These are phyloP conservation scores for Syngnathus typhle DNA, from an alignment of 2,113 vertebrate species.

Conservation along the genomic window DNA sequence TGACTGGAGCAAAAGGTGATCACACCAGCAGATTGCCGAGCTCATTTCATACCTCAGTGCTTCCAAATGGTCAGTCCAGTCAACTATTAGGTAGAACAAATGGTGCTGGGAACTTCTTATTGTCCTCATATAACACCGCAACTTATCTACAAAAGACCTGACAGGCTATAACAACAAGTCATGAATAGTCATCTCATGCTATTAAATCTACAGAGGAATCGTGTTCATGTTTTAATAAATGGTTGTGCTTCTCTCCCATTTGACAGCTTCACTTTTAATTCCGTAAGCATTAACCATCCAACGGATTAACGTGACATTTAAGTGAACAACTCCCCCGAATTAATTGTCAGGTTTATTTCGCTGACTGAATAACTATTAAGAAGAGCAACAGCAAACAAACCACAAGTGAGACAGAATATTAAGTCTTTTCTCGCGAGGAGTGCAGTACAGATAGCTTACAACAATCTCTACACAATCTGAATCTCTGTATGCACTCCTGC, in stretches of 20 bases:
- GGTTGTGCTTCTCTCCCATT: not conserved
- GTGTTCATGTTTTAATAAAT: not conserved
- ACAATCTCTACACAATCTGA: no score
- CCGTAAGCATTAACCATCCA: not conserved
- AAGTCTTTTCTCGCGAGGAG: no score
- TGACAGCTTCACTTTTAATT: not conserved
- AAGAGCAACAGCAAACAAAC: no score
- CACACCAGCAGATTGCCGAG: not conserved
- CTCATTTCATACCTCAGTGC: not conserved
- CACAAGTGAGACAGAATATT: no score
- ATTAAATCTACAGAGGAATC: not conserved
- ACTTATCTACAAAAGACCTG: not conserved
- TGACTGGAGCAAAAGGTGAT: slow-evolving; percentile 1
- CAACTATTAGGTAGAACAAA: not conserved
- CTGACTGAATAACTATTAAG: no score
- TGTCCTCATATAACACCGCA: not conserved
- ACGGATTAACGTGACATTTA: not conserved
- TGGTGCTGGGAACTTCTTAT: not conserved
- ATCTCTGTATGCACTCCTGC: no score
- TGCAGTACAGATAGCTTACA: no score
- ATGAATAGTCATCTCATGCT: not conserved
- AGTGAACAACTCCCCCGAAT: not conserved
- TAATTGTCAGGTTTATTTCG: no score
- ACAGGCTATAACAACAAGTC: not conserved
- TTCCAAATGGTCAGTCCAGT: not conserved